Conservation (phyloP, 2,797 vertebrate genomes). For the Psittacula derbiana region DNA sequence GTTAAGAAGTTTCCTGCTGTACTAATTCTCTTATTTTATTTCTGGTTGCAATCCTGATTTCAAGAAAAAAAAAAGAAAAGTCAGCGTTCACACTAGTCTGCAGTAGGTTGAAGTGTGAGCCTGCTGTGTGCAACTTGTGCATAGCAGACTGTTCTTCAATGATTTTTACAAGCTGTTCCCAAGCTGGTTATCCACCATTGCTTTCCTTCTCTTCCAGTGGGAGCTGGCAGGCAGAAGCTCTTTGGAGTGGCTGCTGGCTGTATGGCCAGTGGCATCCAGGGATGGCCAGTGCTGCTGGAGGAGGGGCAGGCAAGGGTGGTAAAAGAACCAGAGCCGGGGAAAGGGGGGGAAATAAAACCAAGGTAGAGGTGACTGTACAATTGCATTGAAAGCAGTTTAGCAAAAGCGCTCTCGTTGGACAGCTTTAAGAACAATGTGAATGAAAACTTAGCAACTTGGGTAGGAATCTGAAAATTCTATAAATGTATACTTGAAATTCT, state of each 20-base stretch:
- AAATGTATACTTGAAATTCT: slow-evolving; percentile 83
- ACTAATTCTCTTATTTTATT: slow-evolving; percentile 27
- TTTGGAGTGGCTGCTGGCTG: background rate
- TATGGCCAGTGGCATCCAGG: background rate
- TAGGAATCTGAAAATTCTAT: slow-evolving; percentile 81
- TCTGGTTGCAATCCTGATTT: slow-evolving; percentile 26
- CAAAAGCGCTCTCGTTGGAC: slow-evolving; percentile 73
- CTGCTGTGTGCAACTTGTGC: slow-evolving; percentile 7
- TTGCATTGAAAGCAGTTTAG: slow-evolving; percentile 75
- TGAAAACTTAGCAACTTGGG: slow-evolving; percentile 79
- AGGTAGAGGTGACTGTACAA: slow-evolving; percentile 67
- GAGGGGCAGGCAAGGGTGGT: background rate
- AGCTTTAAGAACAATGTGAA: slow-evolving; percentile 86
- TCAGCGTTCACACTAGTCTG: background rate
- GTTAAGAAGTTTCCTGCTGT: slow-evolving; percentile 57
- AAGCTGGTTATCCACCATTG: background rate
- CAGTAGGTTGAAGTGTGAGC: background rate
- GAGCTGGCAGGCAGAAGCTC: background rate
- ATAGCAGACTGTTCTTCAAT: slow-evolving; percentile 4
- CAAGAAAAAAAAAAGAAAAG: background rate
- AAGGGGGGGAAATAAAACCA: slow-evolving; percentile 19
- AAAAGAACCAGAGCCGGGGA: slow-evolving; percentile 1
- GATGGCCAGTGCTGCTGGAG: background rate
- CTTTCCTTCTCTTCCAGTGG: slow-evolving; percentile 26
- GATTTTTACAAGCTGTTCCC: slow-evolving; percentile 23